Evolutionary conservation across 1,140 invertebrate genomes (phyloP), one percentile per base, ranked within the genome.

Genomic region (Nasonia vitripennis): DNA sequence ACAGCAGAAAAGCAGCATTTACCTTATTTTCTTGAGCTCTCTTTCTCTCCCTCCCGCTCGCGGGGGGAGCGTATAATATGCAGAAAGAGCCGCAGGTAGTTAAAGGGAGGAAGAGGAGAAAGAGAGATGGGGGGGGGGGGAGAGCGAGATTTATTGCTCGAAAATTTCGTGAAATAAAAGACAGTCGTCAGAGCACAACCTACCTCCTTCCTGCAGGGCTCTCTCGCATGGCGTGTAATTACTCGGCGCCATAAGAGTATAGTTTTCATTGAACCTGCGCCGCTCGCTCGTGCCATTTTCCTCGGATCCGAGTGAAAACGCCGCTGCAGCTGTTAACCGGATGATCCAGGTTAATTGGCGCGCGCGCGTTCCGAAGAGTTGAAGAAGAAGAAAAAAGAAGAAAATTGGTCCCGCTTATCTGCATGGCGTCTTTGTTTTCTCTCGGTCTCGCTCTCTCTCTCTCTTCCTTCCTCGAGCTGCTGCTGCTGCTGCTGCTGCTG

Each of bases 121-220:
- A 27, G 27, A 27, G 27, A 27, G 0, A n/a, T n/a, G n/a, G 27
- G 27, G 27, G 27, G 27, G 27, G 0, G 27, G 27, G 27, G 2
- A 67, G 71, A 78, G 45, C 31, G 31, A 85, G 78, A 82, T 73
- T 73, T 85, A 90, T 89, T 87, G 41, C 55, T 87, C 89, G 90
- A 89, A 85, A 86, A 90, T 88, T 91, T 91, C 89, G 87, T 88
- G 88, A 87, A 87, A 71, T 81, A 80, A 41, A 37, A 48, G 84
- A 48, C 86, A 85, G 80, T 87, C 55, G 55, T 62, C 55, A 62
- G 55, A 51, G 48, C 0, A 51, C 41, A 45, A 9, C 10, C 0
- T 62, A 62, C 55, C 55, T 62, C 51, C 17, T 55, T 55, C 51
- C 51, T 55, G 51, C 14, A 37, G 34, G 34, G 51, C 14, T 55